phyloP scores from a whole-genome alignment of 2,888 invertebrate genomes.

The Monochamus alternatus region DNA sequence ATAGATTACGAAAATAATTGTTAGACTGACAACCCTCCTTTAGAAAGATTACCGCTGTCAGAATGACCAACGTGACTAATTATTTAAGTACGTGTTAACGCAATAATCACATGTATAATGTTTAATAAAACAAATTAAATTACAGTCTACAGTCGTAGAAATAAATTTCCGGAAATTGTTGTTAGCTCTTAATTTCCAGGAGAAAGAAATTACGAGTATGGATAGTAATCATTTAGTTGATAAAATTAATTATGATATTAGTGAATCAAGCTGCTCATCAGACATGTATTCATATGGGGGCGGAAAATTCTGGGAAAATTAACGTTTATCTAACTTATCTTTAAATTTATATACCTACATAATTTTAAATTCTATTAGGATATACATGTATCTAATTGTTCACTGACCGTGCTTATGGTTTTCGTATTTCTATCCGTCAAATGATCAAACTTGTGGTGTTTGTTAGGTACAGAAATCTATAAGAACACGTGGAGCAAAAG shows the following conservation, averaged over 20 bases:
- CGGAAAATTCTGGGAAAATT: constrained; percentile 20
- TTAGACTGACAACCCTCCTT: background rate
- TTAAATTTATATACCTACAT: background rate
- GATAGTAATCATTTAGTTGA: constrained; percentile 25
- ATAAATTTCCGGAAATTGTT: constrained; percentile 6
- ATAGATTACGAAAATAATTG: constrained; percentile 27
- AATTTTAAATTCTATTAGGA: no score
- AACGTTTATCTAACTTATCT: background rate
- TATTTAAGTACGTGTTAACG: constrained; percentile 23
- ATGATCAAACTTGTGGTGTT: no score
- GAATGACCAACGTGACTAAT: constrained; percentile 10
- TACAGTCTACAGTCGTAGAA: constrained; percentile 14
- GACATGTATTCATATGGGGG: constrained; percentile 14
- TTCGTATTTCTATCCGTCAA: no score
- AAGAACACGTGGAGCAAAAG: no score
- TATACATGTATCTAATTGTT: no score
- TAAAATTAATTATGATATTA: constrained; percentile 33
- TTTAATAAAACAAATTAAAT: constrained; percentile 30
- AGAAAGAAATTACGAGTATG: constrained; percentile 14
- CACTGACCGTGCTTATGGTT: no score
- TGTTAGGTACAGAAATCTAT: no score
- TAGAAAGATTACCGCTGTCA: background rate
- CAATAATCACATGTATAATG: constrained; percentile 23
- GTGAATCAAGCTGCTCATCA: constrained; percentile 25
- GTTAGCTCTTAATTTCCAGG: background rate